These are phyloP conservation scores for Cerastis rubricosa DNA, from an alignment of 2,888 invertebrate species.

Conservation along the genomic window DNA sequence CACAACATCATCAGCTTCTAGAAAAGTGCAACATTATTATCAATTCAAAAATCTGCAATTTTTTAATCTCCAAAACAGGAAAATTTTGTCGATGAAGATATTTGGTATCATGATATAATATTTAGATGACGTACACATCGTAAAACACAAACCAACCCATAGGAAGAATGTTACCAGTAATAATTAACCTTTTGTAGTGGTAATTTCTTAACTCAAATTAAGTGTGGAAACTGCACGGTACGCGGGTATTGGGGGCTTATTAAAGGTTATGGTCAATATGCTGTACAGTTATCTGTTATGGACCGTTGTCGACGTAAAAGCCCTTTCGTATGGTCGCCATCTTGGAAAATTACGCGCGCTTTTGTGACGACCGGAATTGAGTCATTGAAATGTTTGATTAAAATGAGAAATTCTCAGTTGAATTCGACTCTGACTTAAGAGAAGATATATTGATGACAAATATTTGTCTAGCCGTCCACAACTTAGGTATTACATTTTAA, in stretches of 20 bases:
- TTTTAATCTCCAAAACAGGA: not conserved
- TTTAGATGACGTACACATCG: not conserved
- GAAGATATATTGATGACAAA: not conserved
- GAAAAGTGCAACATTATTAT: not conserved
- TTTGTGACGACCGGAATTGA: slow-evolving; percentile 26
- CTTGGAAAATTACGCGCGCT: slow-evolving; percentile 59
- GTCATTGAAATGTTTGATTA: not conserved
- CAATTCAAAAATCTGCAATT: not conserved
- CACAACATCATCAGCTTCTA: not conserved
- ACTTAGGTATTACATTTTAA: not conserved
- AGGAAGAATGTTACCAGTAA: slow-evolving; percentile 29
- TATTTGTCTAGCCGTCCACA: not conserved
- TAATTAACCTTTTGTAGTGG: slow-evolving; percentile 54
- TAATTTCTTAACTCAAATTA: slow-evolving; percentile 68
- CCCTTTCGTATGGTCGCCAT: slow-evolving; percentile 54
- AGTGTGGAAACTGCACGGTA: slow-evolving; percentile 72
- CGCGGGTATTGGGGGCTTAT: slow-evolving; percentile 71
- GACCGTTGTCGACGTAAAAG: slow-evolving; percentile 57
- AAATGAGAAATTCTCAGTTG: not conserved
- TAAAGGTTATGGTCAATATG: slow-evolving; percentile 79
- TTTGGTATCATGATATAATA: not conserved
- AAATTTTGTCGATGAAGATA: not conserved
- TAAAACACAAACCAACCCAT: not conserved
- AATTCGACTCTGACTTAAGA: not conserved
- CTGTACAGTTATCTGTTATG: slow-evolving; percentile 76